These are phyloP conservation scores for Barnardius zonarius DNA, from an alignment of 2,113 vertebrate genomes.

Conservation along the genomic window DNA sequence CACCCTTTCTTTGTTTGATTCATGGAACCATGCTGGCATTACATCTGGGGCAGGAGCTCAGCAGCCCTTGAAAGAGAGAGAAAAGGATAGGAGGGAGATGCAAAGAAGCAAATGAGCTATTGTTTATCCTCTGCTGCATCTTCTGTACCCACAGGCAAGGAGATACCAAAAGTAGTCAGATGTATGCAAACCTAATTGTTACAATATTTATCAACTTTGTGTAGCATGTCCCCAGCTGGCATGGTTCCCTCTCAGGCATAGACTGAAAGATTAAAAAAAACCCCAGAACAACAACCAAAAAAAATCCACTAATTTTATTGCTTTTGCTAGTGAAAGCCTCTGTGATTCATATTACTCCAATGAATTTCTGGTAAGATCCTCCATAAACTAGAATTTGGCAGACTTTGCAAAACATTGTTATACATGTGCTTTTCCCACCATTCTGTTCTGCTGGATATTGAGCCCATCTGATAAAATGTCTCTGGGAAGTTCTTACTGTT, in stretches of 20 bases:
- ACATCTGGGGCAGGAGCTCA: neutral
- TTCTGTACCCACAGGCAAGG: neutral
- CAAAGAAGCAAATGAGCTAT: neutral
- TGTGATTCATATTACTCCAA: neutral
- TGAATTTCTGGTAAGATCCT: neutral
- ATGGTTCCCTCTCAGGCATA: neutral
- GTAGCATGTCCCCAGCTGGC: neutral
- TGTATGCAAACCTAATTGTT: neutral
- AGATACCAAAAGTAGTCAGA: neutral
- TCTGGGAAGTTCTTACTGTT: neutral
- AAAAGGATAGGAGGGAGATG: neutral
- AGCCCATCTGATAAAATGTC: neutral
- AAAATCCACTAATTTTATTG: neutral
- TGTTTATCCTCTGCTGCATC: neutral
- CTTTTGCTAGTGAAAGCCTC: neutral
- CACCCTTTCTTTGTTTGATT: neutral
- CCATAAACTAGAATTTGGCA: neutral
- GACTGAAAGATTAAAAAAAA: neutral
- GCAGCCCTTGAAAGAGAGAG: neutral
- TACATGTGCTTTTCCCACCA: neutral
- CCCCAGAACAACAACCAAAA: neutral
- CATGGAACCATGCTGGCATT: neutral
- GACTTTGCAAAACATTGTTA: neutral
- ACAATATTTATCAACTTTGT: neutral
- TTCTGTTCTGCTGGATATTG: neutral